Conservation (phyloP, 2,888 invertebrate species). For the Cantharis nigra region DNA sequence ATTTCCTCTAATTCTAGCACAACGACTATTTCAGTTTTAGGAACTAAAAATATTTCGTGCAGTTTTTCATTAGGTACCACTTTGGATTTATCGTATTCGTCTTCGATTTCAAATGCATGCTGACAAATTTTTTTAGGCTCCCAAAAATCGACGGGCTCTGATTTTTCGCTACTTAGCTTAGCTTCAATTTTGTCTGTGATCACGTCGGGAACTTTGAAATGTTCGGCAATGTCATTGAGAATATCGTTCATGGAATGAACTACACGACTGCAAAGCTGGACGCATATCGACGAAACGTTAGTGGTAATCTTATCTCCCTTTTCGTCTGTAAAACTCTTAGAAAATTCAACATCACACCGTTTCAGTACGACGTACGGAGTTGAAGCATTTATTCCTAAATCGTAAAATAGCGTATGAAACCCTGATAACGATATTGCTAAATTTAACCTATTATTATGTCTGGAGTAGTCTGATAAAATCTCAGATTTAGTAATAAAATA, state of each 20-base stretch:
- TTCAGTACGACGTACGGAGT: slow-evolving; percentile 65
- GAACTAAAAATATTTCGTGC: slow-evolving; percentile 48
- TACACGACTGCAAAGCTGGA: slow-evolving; percentile 74
- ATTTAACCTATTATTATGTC: slow-evolving; percentile 67
- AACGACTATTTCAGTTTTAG: slow-evolving; percentile 63
- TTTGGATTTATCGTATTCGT: slow-evolving; percentile 28
- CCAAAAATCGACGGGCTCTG: slow-evolving; percentile 67
- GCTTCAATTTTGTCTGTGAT: slow-evolving; percentile 19
- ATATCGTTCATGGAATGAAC: slow-evolving; percentile 71
- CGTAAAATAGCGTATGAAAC: slow-evolving; percentile 59
- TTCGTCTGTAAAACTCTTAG: slow-evolving; percentile 65
- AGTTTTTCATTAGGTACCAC: slow-evolving; percentile 12
- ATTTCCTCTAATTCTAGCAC: slow-evolving; percentile 68
- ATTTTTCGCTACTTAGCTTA: slow-evolving; percentile 9
- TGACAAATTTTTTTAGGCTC: slow-evolving; percentile 67
- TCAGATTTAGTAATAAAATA: slow-evolving; percentile 68
- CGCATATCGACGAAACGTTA: slow-evolving; percentile 68
- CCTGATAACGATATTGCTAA: slow-evolving; percentile 66
- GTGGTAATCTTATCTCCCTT: slow-evolving; percentile 70
- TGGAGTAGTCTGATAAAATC: slow-evolving; percentile 71
- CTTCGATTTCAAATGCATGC: slow-evolving; percentile 34
- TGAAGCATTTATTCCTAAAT: slow-evolving; percentile 46
- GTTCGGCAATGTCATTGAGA: slow-evolving; percentile 53
- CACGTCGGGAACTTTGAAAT: slow-evolving; percentile 52
- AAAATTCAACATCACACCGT: slow-evolving; percentile 74